Percentiles rank a stretch among this genome's conserved stretches.
These are phyloP conservation scores for Pristionchus fissidentatus DNA, from an alignment of 2,888 invertebrate genomes.

Conservation along the genomic window DNA sequence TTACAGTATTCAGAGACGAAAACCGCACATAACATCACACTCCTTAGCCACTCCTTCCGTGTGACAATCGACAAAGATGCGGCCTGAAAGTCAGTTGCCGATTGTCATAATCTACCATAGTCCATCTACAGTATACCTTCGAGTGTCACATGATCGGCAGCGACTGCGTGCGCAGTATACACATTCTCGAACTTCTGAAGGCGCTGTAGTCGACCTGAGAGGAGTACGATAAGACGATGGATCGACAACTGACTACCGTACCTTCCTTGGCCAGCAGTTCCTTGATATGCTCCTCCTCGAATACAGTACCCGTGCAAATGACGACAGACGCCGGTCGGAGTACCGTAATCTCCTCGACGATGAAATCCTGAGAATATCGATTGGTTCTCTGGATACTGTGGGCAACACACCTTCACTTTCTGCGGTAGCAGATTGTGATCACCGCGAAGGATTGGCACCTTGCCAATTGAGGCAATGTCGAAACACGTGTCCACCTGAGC, in stretches of 20 bases:
- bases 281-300: conserved; percentile 37
- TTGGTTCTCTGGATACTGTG: not conserved
- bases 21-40: not conserved
- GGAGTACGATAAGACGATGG: not conserved
- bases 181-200: conserved; percentile 4
- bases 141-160: conserved; percentile 21
- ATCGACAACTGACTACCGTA: conserved; percentile 42
- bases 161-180: conserved; percentile 11
- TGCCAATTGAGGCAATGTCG: conserved; percentile 32
- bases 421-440: conserved; percentile 30
- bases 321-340: conserved; percentile 24
- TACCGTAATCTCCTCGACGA: conserved; percentile 34
- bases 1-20: not conserved
- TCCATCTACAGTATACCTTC: conserved; percentile 33
- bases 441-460: conserved; percentile 16
- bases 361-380: conserved; percentile 32
- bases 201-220: conserved; percentile 39
- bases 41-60: not conserved
- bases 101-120: not conserved
- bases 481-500: conserved; percentile 31
- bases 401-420: conserved; percentile 34
- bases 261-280: conserved; percentile 32
- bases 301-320: conserved; percentile 40
- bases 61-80: conserved; percentile 23
- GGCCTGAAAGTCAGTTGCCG: conserved; percentile 20